Conservation (phyloP, 2,888 invertebrate species). For the Melolontha melolontha region DNA sequence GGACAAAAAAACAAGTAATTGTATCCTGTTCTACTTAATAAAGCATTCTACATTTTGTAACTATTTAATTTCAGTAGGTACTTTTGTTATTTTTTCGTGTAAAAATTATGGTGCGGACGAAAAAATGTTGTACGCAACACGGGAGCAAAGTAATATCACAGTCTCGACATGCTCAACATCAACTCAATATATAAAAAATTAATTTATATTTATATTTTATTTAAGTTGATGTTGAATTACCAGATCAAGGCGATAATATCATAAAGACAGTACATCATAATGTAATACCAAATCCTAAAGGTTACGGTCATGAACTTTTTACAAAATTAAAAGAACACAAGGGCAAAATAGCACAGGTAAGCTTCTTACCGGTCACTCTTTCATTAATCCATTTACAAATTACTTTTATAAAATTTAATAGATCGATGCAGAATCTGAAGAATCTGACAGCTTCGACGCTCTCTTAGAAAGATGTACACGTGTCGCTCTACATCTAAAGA, state of each 20-base stretch:
- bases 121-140: too few relatives aligned
- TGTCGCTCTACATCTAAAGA: constrained; percentile 35
- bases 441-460: constrained; percentile 32
- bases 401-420: not conserved
- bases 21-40: too few relatives aligned
- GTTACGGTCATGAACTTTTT: constrained; percentile 26
- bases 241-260: constrained; percentile 36
- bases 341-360: constrained; percentile 30
- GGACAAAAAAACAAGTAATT: too few relatives aligned
- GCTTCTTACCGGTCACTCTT: too few relatives aligned
- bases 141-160: too few relatives aligned
- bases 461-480: constrained; percentile 38
- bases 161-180: too few relatives aligned
- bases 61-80: too few relatives aligned
- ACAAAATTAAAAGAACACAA: constrained; percentile 7
- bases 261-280: constrained; percentile 25
- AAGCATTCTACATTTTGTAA: too few relatives aligned
- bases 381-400: too few relatives aligned
- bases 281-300: constrained; percentile 12
- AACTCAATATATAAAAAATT: too few relatives aligned
- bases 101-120: too few relatives aligned
- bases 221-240: constrained; percentile 24
- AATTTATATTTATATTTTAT: not conserved
- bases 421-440: constrained; percentile 42
- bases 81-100: too few relatives aligned